phyloP scores from a whole-genome alignment of 2,113 vertebrate species.

The Polyodon spathula region DNA sequence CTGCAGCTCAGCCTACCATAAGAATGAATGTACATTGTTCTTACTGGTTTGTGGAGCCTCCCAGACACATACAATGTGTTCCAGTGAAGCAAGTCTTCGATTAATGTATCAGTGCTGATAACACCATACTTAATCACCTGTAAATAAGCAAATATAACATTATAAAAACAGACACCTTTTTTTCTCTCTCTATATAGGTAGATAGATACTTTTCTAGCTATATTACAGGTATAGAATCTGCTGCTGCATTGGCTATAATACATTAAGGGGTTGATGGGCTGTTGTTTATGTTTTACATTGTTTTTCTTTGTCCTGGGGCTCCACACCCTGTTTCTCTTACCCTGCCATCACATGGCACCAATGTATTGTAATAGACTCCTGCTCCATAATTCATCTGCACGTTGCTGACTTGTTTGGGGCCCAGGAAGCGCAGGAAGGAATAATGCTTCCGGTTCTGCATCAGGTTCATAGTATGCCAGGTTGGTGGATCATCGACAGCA shows the following conservation, averaged over 20 bases:
- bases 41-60: constrained; percentile 89
- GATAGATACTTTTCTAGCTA: too few relatives aligned
- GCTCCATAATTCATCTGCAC: constrained; percentile 76
- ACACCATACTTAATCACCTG: constrained; percentile 94
- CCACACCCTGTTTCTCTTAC: too few relatives aligned
- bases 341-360: constrained; percentile 71
- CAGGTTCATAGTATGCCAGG: constrained; percentile 84
- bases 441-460: constrained; percentile 83
- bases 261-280: too few relatives aligned
- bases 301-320: too few relatives aligned
- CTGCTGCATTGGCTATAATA: too few relatives aligned
- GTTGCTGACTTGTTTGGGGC: constrained; percentile 68
- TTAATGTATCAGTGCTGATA: constrained; percentile 73
- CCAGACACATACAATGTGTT: constrained; percentile 84
- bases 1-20: too few relatives aligned
- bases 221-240: too few relatives aligned
- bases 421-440: constrained; percentile 77
- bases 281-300: too few relatives aligned
- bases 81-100: constrained; percentile 86
- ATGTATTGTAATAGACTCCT: constrained; percentile 84
- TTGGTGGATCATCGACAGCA: constrained; percentile 77
- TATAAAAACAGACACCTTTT: too few relatives aligned
- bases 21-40: too few relatives aligned
- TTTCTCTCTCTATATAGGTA: too few relatives aligned
- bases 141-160: constrained; percentile 14